These are phyloP conservation scores for Cephonodes hylas DNA, from an alignment of 2,888 invertebrate genomes.

Conservation along the genomic window DNA sequence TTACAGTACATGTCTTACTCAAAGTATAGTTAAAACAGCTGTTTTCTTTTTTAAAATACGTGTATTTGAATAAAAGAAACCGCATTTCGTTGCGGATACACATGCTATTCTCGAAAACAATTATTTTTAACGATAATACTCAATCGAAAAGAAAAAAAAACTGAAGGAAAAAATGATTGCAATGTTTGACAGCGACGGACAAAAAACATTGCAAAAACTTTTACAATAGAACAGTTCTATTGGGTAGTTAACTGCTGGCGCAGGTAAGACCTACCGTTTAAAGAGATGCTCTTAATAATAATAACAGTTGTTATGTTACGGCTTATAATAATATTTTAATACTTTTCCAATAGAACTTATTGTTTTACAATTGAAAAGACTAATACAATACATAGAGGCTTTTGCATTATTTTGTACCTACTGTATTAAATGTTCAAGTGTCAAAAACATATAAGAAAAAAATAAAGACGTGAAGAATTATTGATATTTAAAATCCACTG, in stretches of 20 bases:
- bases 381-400: not conserved
- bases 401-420: too few relatives aligned
- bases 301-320: constrained; percentile 17
- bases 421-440: not conserved
- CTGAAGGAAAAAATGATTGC: constrained; percentile 36
- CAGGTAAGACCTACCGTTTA: constrained; percentile 32
- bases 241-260: constrained; percentile 30
- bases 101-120: constrained; percentile 44
- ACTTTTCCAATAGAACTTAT: not conserved
- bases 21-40: not conserved
- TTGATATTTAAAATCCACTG: not conserved
- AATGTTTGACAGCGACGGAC: not conserved
- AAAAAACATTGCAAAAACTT: constrained; percentile 33
- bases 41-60: not conserved
- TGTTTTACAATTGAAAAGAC: not conserved
- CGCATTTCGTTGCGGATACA: constrained; percentile 27
- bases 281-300: constrained; percentile 19
- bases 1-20: not conserved
- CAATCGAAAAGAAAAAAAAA: constrained; percentile 17
- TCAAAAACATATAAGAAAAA: not conserved
- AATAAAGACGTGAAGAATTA: not conserved
- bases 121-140: constrained; percentile 39
- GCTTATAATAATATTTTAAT: constrained; percentile 8
- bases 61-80: constrained; percentile 21
- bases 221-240: constrained; percentile 36